Evolutionary conservation across 2,888 invertebrate genomes (phyloP).

Genomic region (Pecten maximus): DNA sequence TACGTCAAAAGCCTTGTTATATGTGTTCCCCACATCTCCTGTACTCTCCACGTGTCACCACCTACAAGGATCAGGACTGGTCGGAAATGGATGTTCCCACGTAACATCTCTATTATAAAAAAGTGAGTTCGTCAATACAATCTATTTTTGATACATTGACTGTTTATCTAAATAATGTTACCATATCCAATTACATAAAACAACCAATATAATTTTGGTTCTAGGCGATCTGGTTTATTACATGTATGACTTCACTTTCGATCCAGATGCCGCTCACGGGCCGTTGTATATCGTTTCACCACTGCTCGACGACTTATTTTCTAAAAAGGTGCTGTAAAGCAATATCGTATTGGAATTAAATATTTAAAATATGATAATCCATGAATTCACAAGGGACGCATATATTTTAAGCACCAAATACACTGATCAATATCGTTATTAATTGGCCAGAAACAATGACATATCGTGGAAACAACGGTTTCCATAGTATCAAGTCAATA

Average conservation of each 20-base stretch:
- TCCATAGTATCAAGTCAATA: not conserved
- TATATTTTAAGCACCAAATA: not conserved
- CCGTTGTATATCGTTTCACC: not conserved
- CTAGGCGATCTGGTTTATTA: not conserved
- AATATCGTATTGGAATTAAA: not conserved
- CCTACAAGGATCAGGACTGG: too few species aligned
- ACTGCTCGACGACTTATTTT: not conserved
- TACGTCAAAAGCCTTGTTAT: too few species aligned
- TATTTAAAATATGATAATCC: constrained; percentile 21
- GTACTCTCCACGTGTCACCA: too few species aligned
- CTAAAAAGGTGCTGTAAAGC: not conserved
- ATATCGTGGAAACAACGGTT: not conserved
- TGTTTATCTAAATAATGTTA: not conserved
- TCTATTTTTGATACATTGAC: not conserved
- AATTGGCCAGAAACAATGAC: not conserved
- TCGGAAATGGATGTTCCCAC: too few species aligned
- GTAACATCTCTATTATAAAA: too few species aligned
- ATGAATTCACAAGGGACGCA: not conserved
- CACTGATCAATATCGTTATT: not conserved
- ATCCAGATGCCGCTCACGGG: not conserved
- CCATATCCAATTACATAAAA: not conserved
- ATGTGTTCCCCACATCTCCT: too few species aligned
- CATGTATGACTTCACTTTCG: not conserved
- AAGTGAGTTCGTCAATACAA: not conserved
- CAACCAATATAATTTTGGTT: not conserved